Evolutionary conservation across 2,113 vertebrate genomes (phyloP), one percentile per base, ranked within the genome.

Genomic region (Baryphthengus martii): DNA sequence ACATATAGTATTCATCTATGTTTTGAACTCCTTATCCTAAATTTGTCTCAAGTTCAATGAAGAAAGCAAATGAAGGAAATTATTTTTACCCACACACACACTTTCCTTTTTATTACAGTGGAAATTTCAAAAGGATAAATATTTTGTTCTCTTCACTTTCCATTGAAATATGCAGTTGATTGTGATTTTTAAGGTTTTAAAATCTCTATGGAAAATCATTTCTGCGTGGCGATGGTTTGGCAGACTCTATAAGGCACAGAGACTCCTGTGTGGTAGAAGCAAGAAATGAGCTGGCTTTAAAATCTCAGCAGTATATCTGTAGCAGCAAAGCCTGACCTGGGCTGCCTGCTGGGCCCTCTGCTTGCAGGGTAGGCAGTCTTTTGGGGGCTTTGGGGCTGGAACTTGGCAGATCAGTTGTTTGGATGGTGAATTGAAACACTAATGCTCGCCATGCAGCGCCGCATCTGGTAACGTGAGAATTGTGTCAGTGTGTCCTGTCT

Each of bases 281-380:
- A 40, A 18, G 18, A 40, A 53, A 73, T 21, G 72, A 53, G 31
- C 11, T 20, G 0, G 9, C 31, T 73, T 37, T n/a, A 23, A 50
- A 76, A 52, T 47, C 61, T 52, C 81, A 37, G 42, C 61, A 53
- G 35, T 5, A 9, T 44, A 40, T 9, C 80, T 80, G 42, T 59
- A 89, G 73, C 65, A 62, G 83, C 53, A 61, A 50, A 63, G 39
- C 66, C 35, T 23, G 63, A 53, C 14, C 14, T 1, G 2, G 71
- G 52, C 17, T 74, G 37, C 31, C 73, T 1, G 1, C 62, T 2
- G 11, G 62, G 25, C 1, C 1, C 55, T 20, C 18, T 8, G 55
- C 68, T 44, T 12, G 47, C 35, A 10, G 33, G 49, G 40, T 35
- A 24, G 68, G 63, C 37, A 45, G 56, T 24, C 50, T 58, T 50